Evolutionary conservation across 2,888 invertebrate genomes (phyloP).

Genomic region (Eueremaeus valkanovi): DNA sequence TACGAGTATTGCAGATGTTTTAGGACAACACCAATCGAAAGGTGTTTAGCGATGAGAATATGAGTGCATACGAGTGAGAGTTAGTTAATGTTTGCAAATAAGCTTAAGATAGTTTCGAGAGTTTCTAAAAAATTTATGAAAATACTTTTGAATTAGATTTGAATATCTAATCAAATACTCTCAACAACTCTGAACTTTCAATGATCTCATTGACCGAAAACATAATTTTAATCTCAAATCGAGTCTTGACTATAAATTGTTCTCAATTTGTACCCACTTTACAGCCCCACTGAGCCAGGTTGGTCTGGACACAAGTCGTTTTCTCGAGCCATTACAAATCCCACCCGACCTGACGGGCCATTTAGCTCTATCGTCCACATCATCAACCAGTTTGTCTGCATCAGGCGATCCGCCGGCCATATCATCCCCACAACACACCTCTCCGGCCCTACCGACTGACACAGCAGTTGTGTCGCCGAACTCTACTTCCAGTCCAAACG

Average conservation of each 20-base stretch:
- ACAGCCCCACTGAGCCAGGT: slow-evolving; percentile 20
- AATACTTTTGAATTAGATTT: background rate
- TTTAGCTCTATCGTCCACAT: slow-evolving; percentile 17
- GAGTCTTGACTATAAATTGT: too few relatives aligned
- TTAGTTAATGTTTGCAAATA: slow-evolving; percentile 8
- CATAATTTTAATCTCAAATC: background rate
- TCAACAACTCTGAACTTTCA: background rate
- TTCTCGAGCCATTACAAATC: slow-evolving; percentile 12
- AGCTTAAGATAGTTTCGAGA: too few relatives aligned
- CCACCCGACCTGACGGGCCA: slow-evolving; percentile 19
- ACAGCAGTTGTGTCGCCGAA: slow-evolving; percentile 33
- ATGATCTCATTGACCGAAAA: background rate
- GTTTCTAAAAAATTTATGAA: too few relatives aligned
- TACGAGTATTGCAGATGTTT: slow-evolving; percentile 34
- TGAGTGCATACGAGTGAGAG: background rate
- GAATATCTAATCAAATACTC: too few relatives aligned
- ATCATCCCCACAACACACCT: slow-evolving; percentile 37
- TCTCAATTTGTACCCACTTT: too few relatives aligned
- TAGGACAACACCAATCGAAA: background rate
- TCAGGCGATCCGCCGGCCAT: slow-evolving; percentile 21
- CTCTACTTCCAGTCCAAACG: slow-evolving; percentile 50
- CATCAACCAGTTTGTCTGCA: slow-evolving; percentile 10
- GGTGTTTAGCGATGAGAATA: background rate
- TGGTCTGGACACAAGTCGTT: slow-evolving; percentile 20
- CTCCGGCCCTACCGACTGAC: slow-evolving; percentile 35